Conservation (phyloP, 2,888 invertebrate species). For the Melikaiella ostensackeni region DNA sequence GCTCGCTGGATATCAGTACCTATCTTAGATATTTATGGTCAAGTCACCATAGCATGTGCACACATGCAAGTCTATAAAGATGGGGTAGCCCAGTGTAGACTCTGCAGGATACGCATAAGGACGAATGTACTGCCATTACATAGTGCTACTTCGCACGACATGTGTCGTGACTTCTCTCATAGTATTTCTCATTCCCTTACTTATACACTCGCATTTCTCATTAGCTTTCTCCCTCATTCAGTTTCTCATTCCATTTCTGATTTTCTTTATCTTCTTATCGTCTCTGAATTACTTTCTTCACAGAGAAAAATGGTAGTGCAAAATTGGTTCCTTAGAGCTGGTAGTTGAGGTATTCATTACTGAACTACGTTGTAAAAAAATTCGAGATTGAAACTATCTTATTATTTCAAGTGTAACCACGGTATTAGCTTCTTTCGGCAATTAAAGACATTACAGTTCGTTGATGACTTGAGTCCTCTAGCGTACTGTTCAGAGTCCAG, state of each 20-base stretch:
- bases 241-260: constrained; percentile 13
- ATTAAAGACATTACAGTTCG: too few relatives aligned
- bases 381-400: too few relatives aligned
- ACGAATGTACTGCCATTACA: constrained; percentile 64
- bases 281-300: not conserved
- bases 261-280: not conserved
- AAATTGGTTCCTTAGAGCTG: too few relatives aligned
- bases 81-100: not conserved
- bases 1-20: constrained; percentile 25
- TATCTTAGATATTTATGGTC: constrained; percentile 50
- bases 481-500: too few relatives aligned
- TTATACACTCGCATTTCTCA: constrained; percentile 1
- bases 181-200: constrained; percentile 35
- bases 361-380: too few relatives aligned
- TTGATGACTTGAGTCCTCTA: too few relatives aligned
- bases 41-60: constrained; percentile 40
- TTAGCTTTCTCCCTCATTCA: not conserved
- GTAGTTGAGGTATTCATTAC: too few relatives aligned
- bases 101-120: constrained; percentile 53
- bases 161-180: constrained; percentile 68
- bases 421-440: too few relatives aligned
- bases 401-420: too few relatives aligned
- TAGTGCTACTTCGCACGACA: constrained; percentile 70
- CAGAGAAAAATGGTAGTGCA: not conserved
- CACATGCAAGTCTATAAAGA: constrained; percentile 36